Base-by-base conservation (phyloP, 2,797 vertebrate genomes). In the Eleutherodactylus coqui region DNA sequence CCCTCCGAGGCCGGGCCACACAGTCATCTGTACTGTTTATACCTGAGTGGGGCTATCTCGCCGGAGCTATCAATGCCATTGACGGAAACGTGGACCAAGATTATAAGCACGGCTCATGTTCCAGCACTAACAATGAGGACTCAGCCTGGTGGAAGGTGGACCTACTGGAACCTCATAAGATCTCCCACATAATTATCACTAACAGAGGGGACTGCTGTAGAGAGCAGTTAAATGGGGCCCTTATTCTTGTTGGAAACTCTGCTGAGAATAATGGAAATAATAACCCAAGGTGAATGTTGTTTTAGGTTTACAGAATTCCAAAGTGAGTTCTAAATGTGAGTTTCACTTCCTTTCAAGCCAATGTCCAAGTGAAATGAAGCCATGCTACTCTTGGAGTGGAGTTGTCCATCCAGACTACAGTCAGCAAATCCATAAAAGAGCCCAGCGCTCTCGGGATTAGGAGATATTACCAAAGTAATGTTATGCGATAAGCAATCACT, bases 161-260 rank as follows among this genome's bases (percentile, higher is more conserved):
- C 41, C 14, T 84, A 8, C 10, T 78, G 34, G 17, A 38, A 6
- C 13, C 58, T 55, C 36, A 84, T 27, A 67, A 78, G 10, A 69
- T 84, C 27, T 67, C 73, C 4, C 43, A 67, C 17, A 69, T 84
- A 2, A 38, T 21, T 0, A n/a, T 84, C 43, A 78, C 75, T 10
- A 84, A 84, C 75, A 49, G 83, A 53, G 83, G 83, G 0, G 83
- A 84, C 75, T 84, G 83, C 75, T 84, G 83, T 17, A 60, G 58
- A 17, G 58, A 84, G 5, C 11, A 16, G n/a, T 21, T 84, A 5
- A 60, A 53, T 27, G 83, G 83, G 0, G 83, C 21, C 6, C 1
- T 36, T 2, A 53, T 84, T 11, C 58, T 64, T 0, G 17, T 84
- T 29, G 75, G 83, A 1, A 17, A 69, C 36, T 75, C 82, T 0